Evolutionary conservation across 1,140 invertebrate genomes (phyloP), one percentile per base, ranked within the genome.

Genomic region (Drosophila asahinai): DNA sequence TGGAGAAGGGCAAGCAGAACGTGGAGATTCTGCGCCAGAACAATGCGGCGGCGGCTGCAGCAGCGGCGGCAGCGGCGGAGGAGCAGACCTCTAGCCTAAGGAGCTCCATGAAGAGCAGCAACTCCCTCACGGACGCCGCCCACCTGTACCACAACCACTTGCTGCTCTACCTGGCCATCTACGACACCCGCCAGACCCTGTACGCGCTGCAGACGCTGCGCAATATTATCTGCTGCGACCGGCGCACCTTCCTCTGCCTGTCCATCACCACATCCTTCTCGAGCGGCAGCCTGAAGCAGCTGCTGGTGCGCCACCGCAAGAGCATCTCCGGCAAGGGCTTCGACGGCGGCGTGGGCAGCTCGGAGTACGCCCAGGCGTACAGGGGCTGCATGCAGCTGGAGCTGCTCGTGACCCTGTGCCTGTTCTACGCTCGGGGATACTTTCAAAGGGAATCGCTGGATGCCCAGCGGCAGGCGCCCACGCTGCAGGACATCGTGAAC

Each of bases 381-480:
- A 92, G 97, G 3, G 97, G 96, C 52, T 96, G 95, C 83, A 98
- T 97, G 96, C 97, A 97, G 84, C 93, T 98, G 36, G 97, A 98
- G 93, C 94, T 97, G 15, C 92, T 98, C 17, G 95, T 98, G 61
- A 95, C 95, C 0, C 94, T 97, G 27, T 97, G 96, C 91, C 93
- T 98, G 57, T 97, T 97, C 92, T 97, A 96, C 90, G 95, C 97
- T 0, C 94, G 97, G 52, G 97, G 96, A 55, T 98, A 97, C 86
- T 98, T 97, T 93, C 96, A 97, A 7, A 95, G 96, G 80, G 86
- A 94, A 5, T 93, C 84, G 0, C 22, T 92, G 94, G 57, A 94
- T 94, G 73, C 78, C 5, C 92, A 92, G 93, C 51, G 93, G 94
- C 94, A 95, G 94, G 90, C 95, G 79, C 93, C 97, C 2, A 96